phyloP scores from a whole-genome alignment of 2,113 vertebrate species.

The Propithecus coquereli region DNA sequence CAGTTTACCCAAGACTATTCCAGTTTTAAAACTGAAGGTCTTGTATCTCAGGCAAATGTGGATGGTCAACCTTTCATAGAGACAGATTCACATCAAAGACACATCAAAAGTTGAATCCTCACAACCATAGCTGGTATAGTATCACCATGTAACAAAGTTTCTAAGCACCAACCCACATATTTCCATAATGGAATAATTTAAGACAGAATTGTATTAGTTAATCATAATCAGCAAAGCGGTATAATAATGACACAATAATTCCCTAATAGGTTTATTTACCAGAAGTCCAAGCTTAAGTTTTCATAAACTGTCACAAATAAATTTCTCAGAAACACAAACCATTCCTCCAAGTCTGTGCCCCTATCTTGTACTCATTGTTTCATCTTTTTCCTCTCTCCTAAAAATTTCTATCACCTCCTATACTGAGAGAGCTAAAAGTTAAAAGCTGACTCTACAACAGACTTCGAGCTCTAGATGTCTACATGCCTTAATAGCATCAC shows the following conservation, averaged over 20 bases:
- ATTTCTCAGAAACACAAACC: background rate
- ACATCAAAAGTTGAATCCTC: background rate
- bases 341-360: background rate
- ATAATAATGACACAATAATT: background rate
- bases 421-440: background rate
- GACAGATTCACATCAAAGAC: background rate
- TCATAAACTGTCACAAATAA: background rate
- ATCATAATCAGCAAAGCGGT: background rate
- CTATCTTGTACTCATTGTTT: background rate
- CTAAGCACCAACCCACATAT: background rate
- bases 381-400: background rate
- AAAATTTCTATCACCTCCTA: background rate
- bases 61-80: background rate
- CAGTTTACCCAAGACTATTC: background rate
- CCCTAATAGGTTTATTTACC: background rate
- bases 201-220: background rate
- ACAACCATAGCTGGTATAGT: background rate
- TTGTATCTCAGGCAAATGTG: background rate
- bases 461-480: background rate
- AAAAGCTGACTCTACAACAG: background rate
- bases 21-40: background rate
- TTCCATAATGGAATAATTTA: background rate
- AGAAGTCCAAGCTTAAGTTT: background rate
- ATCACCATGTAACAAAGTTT: background rate
- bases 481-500: background rate